Evolutionary conservation across 2,797 vertebrate species (phyloP).

Genomic region (Knipowitschia caucasica): DNA sequence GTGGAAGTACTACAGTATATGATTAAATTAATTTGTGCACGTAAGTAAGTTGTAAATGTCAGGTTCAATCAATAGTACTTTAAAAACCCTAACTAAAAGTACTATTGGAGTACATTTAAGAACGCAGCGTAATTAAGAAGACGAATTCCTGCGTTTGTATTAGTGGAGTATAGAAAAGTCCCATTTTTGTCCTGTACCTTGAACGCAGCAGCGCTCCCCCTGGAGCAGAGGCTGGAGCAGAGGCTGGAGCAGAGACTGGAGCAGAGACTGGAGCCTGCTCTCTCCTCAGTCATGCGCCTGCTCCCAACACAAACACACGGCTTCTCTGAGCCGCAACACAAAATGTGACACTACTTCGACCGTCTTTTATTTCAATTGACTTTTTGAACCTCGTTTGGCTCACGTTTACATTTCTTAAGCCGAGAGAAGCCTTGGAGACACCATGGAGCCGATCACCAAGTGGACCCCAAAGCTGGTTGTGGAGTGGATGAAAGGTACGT

Average conservation of each 20-base stretch:
- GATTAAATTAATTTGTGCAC: too few relatives aligned
- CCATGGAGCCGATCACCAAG: constrained; percentile 80
- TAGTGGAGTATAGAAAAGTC: not conserved
- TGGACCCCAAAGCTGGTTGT: constrained; percentile 80
- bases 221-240: constrained; percentile 28
- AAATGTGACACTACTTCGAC: constrained; percentile 37
- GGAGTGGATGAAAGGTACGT: constrained; percentile 81
- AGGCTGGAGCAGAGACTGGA: constrained; percentile 29
- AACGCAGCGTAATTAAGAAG: too few relatives aligned
- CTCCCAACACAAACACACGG: constrained; percentile 18
- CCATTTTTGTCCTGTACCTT: not conserved
- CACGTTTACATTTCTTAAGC: not conserved
- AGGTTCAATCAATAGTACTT: too few relatives aligned
- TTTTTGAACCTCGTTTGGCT: constrained; percentile 8
- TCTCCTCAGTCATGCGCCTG: too few relatives aligned
- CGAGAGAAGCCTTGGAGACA: constrained; percentile 16
- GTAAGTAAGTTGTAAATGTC: too few relatives aligned
- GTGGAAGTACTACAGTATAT: too few relatives aligned
- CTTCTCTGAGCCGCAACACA: constrained; percentile 16
- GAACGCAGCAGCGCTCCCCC: constrained; percentile 48
- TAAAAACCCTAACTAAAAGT: too few relatives aligned
- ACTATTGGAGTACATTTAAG: too few relatives aligned
- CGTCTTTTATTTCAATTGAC: not conserved
- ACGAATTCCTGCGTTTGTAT: too few relatives aligned
- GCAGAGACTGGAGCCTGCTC: constrained; percentile 10